Evolutionary conservation across 1,140 invertebrate species (phyloP), one percentile per base, ranked within the genome.

Genomic region (Teleopsis dalmanni): DNA sequence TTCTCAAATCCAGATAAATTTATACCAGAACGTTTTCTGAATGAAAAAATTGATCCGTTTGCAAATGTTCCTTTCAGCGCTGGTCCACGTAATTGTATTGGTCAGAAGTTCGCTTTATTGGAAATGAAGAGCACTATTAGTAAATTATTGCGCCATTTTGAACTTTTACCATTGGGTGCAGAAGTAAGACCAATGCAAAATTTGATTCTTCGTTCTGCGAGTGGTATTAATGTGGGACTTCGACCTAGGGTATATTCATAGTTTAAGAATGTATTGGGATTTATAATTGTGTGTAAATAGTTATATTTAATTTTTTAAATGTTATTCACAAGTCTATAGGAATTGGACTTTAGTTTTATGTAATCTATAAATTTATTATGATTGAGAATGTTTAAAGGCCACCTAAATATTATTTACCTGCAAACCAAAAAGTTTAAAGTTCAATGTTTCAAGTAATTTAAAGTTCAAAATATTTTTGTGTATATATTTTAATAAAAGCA

Each of bases 31-130:
- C 66, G 83, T 45, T 89, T 87, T 57, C 54, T 58, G 6, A 40
- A 82, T 57, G 50, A 81, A 53, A 51, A 70, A 13, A 65, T 77
- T 23, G 74, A 72, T 54, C 73, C 62, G 0, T 78, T 72, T 48
- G 56, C 74, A 23, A 82, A 75, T 56, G 67, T 82, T n/a, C 82
- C 82, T 41, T 86, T 86, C 58, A 78, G 76, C 14, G 81, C 79
- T 14, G 81, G 81, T 8, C 72, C 71, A 18, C 72, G 76, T 55
- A 83, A 84, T 59, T 85, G 83, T 58, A 65, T 65, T 75, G 84
- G 84, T 49, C 84, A 88, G 70, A 85, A 81, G 62, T 91, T 90
- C 65, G 88, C 88, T 2, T 73, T 85, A 70, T 62, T 88, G 57
- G 86, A 91, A 72, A 71, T 84, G 60, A 90, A 91, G 67, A 75